A percentile compares a stretch with the other conserved stretches of the same genome.
Evolutionary conservation across 2,113 vertebrate genomes (phyloP).

Genomic region (Genyomyrus donnyi): DNA sequence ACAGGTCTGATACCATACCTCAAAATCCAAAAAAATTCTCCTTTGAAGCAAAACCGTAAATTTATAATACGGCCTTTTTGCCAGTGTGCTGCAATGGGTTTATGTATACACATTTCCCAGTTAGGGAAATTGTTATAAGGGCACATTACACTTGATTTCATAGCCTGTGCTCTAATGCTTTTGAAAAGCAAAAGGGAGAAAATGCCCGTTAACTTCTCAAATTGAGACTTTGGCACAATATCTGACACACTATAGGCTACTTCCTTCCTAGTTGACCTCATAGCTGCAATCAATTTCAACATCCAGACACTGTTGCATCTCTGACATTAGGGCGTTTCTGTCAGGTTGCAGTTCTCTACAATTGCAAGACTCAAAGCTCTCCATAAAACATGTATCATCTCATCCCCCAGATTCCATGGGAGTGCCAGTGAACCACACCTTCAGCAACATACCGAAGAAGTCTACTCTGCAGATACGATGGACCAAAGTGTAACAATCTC

Average conservation of each 20-base stretch:
- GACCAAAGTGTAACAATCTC: conserved; percentile 60
- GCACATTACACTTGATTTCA: conserved; percentile 61
- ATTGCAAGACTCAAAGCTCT: conserved; percentile 50
- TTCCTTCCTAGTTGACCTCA: conserved; percentile 88
- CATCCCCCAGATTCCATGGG: conserved; percentile 35
- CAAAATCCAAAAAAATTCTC: conserved; percentile 50
- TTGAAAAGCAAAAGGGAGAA: conserved; percentile 59
- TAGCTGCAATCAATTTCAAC: conserved; percentile 80
- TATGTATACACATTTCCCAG: conserved; percentile 58
- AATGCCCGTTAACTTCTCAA: conserved; percentile 76
- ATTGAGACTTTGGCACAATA: conserved; percentile 74
- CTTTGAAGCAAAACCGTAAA: conserved; percentile 50
- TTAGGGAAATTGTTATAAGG: conserved; percentile 52
- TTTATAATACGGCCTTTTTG: conserved; percentile 50
- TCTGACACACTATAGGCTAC: conserved; percentile 85
- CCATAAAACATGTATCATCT: conserved; percentile 57
- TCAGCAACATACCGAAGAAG: neutral
- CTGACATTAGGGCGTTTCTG: conserved; percentile 67
- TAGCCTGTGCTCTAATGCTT: conserved; percentile 65
- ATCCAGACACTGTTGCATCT: conserved; percentile 75
- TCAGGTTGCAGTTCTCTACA: conserved; percentile 67
- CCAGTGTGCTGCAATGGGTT: conserved; percentile 51
- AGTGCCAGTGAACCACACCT: conserved; percentile 39
- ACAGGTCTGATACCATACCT: conserved; percentile 47
- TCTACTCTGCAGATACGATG: conserved; percentile 23